Evolutionary conservation across 2,888 invertebrate species (phyloP), one percentile per base, ranked within the genome.

Genomic region (Pedicia rivosa): DNA sequence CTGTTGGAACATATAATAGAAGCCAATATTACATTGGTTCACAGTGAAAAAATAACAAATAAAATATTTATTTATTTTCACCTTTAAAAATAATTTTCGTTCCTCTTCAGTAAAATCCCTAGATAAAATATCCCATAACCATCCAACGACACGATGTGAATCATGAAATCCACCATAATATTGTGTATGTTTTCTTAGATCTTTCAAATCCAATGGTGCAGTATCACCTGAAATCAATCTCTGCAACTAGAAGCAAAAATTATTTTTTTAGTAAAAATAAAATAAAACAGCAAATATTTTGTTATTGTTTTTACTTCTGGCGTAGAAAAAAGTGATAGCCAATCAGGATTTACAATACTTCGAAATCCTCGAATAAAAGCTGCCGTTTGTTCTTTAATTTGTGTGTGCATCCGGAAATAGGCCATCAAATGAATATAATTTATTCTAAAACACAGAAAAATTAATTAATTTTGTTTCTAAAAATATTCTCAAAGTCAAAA

Each of bases 101-200:
- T 98, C 98, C 36, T 83, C 73, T 53, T 90, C 83, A 8, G 70
- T 75, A 62, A 99, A 98, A 61, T 99, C 97, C 48, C 87, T 78
- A 50, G 88, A 87, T 44, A 98, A 66, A 50, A 98, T 87, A 62
- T 97, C 94, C 98, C 98, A 98, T 35, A 98, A 69, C 98, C 98
- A 98, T 55, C 86, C 81, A 35, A 99, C 87, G 35, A 99, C 94
- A 47, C 90, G 73, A 65, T 97, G 97, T 41, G 88, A 90, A 68
- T 88, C 90, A 62, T 98, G 98, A 64, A 98, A 98, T 5, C 98
- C 98, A 40, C 98, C 98, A 64, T 95, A 98, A 66, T 98, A 98
- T 62, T 95, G 94, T 8, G 95, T 95, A 65, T 98, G 84, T 37
- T 75, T 78, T 3, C 91, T 68, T 43, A 90, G 61, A 62, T 90